These are phyloP conservation scores for Chaetops frenatus DNA, from an alignment of 2,113 vertebrate genomes.

Conservation along the genomic window DNA sequence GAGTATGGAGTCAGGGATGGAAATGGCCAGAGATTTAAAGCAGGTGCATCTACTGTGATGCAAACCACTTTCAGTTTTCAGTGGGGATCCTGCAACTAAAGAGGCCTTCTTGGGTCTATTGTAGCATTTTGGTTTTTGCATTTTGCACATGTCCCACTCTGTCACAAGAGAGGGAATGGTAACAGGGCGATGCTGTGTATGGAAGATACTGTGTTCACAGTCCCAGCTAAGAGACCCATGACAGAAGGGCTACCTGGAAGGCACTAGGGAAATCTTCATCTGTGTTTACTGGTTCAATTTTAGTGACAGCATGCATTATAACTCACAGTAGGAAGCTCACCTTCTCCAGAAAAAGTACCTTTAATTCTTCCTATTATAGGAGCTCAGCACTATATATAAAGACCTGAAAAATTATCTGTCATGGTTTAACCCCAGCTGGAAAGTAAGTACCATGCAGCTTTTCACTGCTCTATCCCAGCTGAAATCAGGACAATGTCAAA, in stretches of 20 bases:
- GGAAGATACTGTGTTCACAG: background rate
- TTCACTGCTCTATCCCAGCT: background rate
- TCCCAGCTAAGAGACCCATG: background rate
- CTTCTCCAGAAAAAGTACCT: background rate
- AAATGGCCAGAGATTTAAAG: background rate
- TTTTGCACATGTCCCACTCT: background rate
- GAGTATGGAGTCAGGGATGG: background rate
- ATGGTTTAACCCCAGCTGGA: background rate
- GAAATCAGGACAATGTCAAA: background rate
- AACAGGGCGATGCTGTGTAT: background rate
- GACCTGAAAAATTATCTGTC: background rate
- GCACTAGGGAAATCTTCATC: background rate
- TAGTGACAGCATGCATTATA: background rate
- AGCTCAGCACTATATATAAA: background rate
- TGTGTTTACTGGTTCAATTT: background rate
- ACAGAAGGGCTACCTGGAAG: background rate
- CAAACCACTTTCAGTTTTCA: background rate
- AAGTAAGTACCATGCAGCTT: background rate
- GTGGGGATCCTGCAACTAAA: background rate
- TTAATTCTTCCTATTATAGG: background rate
- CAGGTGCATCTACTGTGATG: background rate
- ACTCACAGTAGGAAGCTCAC: background rate
- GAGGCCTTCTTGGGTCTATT: background rate
- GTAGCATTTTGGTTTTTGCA: background rate
- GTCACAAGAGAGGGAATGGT: background rate